These are phyloP conservation scores for Hydroisotoma schaefferi DNA, from an alignment of 2,888 invertebrate species.

Conservation along the genomic window DNA sequence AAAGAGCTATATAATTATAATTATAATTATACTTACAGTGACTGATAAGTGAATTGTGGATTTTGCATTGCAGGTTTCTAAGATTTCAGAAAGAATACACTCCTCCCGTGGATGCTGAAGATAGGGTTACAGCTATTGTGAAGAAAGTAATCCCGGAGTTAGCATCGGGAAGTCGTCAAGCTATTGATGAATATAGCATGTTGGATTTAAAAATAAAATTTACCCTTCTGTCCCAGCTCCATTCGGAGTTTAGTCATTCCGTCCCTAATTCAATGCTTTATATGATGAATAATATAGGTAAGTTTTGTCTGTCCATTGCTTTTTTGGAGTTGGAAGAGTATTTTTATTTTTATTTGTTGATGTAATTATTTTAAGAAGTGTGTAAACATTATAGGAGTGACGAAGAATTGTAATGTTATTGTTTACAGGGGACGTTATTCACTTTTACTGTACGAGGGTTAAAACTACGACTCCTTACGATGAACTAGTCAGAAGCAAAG, in stretches of 20 bases:
- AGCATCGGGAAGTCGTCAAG: conserved; percentile 35
- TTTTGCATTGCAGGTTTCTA: conserved; percentile 62
- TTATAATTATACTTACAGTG: background rate
- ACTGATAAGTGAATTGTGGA: background rate
- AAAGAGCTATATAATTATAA: too few relatives aligned
- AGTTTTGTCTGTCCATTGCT: too few relatives aligned
- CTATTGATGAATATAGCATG: conserved; percentile 46
- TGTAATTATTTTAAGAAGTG: background rate
- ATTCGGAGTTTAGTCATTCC: conserved; percentile 66
- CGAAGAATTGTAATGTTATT: conserved; percentile 28
- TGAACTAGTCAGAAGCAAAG: conserved; percentile 57
- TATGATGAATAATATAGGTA: conserved; percentile 64
- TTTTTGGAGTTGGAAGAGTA: too few relatives aligned
- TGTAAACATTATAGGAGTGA: background rate
- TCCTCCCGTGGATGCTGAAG: conserved; percentile 65
- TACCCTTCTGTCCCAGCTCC: conserved; percentile 66
- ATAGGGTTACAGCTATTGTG: conserved; percentile 63
- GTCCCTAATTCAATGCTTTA: conserved; percentile 81
- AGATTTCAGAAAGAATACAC: conserved; percentile 69
- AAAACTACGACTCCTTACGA: conserved; percentile 70
- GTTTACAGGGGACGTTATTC: conserved; percentile 63
- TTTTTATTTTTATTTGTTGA: too few relatives aligned
- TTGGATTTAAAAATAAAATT: conserved; percentile 60
- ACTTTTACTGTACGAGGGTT: conserved; percentile 71
- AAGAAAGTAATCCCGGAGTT: conserved; percentile 50